phyloP scores from a whole-genome alignment of 2,888 invertebrate species.

The Sericinus montela region DNA sequence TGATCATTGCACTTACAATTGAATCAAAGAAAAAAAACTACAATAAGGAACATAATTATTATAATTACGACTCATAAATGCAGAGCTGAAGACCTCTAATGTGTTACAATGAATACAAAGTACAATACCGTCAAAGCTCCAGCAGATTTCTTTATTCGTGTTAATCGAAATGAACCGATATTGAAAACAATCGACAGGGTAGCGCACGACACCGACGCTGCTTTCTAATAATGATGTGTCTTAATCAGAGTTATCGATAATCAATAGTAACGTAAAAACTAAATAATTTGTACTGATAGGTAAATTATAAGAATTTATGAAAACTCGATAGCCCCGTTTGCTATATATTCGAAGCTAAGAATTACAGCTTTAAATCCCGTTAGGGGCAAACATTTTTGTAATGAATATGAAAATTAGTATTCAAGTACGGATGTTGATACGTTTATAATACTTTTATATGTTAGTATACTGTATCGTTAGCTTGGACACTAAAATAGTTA shows the following conservation, averaged over 20 bases:
- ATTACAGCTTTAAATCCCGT: no score
- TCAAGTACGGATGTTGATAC: no score
- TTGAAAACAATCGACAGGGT: conserved; percentile 76
- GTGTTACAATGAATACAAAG: conserved; percentile 52
- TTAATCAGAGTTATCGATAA: conserved; percentile 1
- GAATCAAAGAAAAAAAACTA: conserved; percentile 36
- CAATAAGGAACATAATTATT: conserved; percentile 47
- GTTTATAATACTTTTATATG: no score
- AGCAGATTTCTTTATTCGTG: conserved; percentile 67
- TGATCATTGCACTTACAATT: conserved; percentile 22
- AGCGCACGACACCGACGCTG: conserved; percentile 55
- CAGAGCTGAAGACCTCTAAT: conserved; percentile 38
- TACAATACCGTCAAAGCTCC: conserved; percentile 58
- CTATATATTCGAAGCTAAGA: no score
- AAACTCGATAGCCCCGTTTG: no score
- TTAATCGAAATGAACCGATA: conserved; percentile 73
- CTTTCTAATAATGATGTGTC: conserved; percentile 32
- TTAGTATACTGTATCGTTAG: no score
- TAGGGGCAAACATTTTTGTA: no score
- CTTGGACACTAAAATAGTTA: no score
- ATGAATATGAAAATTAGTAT: no score
- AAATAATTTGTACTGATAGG: no score
- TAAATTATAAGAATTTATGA: no score
- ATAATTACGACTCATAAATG: conserved; percentile 60
- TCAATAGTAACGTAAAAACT: not conserved